phyloP scores from a whole-genome alignment of 2,113 vertebrate species.

The Daboia siamensis region DNA sequence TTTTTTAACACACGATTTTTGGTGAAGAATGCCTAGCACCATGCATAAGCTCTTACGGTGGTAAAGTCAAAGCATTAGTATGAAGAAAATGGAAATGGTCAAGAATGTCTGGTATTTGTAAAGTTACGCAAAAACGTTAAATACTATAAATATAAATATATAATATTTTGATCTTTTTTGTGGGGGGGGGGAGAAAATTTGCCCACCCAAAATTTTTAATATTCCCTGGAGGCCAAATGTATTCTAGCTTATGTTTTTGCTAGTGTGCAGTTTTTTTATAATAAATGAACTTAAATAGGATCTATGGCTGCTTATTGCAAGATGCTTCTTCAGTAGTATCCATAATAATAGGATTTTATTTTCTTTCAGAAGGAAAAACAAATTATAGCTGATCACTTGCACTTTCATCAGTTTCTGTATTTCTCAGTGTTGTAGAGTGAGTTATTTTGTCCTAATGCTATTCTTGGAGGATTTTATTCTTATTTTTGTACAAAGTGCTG shows the following conservation, averaged over 20 bases:
- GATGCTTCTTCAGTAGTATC: background rate
- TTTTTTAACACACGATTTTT: background rate
- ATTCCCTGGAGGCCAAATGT: background rate
- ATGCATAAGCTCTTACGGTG: background rate
- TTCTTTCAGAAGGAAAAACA: background rate
- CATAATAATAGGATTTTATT: background rate
- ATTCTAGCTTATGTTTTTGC: background rate
- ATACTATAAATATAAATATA: background rate
- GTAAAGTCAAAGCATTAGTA: background rate
- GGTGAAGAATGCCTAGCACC: background rate
- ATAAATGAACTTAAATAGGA: background rate
- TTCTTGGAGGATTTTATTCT: background rate
- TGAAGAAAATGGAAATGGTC: background rate
- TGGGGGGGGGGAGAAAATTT: too few species aligned
- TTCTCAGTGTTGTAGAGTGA: background rate
- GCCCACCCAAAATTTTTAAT: background rate
- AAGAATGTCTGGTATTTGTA: background rate
- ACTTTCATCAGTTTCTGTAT: background rate
- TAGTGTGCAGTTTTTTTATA: background rate
- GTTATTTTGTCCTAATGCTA: background rate
- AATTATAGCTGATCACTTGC: constrained; percentile 4
- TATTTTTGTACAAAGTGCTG: background rate
- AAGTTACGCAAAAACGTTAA: background rate
- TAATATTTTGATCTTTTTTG: background rate
- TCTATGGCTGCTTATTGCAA: background rate